These are phyloP conservation scores for Tapera naevia DNA, from an alignment of 2,797 vertebrate species.

Conservation along the genomic window DNA sequence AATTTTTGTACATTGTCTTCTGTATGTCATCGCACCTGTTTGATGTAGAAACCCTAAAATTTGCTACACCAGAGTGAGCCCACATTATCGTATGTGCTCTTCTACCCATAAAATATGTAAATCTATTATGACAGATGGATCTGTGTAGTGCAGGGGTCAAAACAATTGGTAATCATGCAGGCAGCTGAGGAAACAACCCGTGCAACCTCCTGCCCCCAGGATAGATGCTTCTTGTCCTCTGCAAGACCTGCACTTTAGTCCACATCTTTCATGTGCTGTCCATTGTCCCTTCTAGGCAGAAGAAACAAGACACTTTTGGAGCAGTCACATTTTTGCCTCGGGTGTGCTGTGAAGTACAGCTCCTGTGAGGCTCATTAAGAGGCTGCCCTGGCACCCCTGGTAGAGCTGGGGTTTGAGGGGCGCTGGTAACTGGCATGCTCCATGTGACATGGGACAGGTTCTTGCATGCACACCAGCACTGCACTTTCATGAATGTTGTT, in stretches of 20 bases:
- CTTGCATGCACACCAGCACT: fast-evolving
- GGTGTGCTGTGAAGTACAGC: background rate
- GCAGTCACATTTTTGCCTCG: fast-evolving
- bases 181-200: background rate
- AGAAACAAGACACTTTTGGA: background rate
- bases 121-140: background rate
- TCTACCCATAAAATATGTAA: background rate
- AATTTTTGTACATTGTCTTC: background rate
- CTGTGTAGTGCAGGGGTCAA: background rate
- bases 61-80: background rate
- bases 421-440: fast-evolving
- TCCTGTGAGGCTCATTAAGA: background rate
- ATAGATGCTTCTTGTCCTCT: fast-evolving
- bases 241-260: background rate
- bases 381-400: background rate
- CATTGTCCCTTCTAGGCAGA: background rate
- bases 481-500: fast-evolving
- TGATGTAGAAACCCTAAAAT: background rate
- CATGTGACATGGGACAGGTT: fast-evolving
- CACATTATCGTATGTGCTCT: fast-evolving
- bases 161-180: background rate
- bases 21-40: background rate
- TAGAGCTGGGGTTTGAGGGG: background rate
- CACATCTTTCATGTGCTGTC: fast-evolving
- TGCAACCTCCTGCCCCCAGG: fast-evolving